Evolutionary conservation across 1,140 invertebrate genomes (phyloP).

Genomic region (Drosophila chauvacae): DNA sequence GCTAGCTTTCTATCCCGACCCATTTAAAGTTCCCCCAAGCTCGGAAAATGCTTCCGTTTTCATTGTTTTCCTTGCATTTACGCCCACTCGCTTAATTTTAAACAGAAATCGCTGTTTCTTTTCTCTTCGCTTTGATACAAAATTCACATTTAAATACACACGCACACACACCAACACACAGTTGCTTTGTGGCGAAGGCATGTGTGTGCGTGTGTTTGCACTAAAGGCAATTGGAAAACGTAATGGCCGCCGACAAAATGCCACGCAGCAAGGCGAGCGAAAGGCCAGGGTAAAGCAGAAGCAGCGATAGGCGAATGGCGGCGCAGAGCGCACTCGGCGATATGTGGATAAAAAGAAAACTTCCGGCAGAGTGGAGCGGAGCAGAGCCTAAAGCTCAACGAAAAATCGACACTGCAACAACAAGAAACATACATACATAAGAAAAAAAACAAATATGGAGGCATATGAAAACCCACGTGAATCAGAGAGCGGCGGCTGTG

Average conservation of each 20-base stretch:
- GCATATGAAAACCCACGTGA: constrained; percentile 76
- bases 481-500: constrained; percentile 64
- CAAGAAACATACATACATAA: constrained; percentile 11
- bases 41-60: constrained; percentile 22
- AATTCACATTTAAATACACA: constrained; percentile 40
- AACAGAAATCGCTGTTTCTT: constrained; percentile 46
- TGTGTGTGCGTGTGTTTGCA: constrained; percentile 38
- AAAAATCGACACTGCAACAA: constrained; percentile 59
- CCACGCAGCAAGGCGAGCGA: constrained; percentile 61
- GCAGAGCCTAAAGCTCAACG: constrained; percentile 47
- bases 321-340: constrained; percentile 39
- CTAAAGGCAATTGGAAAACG: constrained; percentile 77
- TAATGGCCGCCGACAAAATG: constrained; percentile 78
- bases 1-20: background rate
- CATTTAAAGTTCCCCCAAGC: background rate
- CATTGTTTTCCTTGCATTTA: constrained; percentile 33
- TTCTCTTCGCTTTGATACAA: constrained; percentile 21
- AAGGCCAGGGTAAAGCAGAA: constrained; percentile 61
- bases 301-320: constrained; percentile 59
- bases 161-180: constrained; percentile 16
- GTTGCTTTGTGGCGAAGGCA: constrained; percentile 21
- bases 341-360: constrained; percentile 79
- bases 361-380: constrained; percentile 63
- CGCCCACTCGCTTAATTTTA: constrained; percentile 60
- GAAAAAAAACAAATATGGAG: constrained; percentile 21